Evolutionary conservation across 2,888 invertebrate species (phyloP).

Genomic region (Pherbina coryleti): DNA sequence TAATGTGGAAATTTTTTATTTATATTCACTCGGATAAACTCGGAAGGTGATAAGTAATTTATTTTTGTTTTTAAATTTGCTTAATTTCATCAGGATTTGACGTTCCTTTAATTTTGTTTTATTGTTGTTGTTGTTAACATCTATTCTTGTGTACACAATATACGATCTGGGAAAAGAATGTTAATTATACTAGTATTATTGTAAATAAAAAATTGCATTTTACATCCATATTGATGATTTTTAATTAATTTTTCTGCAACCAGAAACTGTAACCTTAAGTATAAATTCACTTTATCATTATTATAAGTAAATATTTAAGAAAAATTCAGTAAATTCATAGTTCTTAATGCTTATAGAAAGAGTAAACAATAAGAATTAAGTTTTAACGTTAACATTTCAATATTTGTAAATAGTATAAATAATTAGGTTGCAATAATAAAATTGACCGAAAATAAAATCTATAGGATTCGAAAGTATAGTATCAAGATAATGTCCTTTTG

Average conservation of each 20-base stretch:
- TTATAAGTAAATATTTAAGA: conserved; percentile 51
- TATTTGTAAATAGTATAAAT: conserved; percentile 39
- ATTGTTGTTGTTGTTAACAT: too few relatives aligned
- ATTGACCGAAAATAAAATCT: conserved; percentile 50
- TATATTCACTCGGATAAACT: neutral
- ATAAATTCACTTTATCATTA: conserved; percentile 53
- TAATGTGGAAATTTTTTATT: neutral
- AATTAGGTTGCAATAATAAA: conserved; percentile 50
- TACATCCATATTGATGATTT: conserved; percentile 2
- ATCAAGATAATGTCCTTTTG: conserved; percentile 37
- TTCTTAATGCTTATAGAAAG: conserved; percentile 56
- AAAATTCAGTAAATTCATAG: conserved; percentile 57
- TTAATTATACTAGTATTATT: conserved; percentile 4
- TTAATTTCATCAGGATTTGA: neutral
- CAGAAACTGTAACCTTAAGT: conserved; percentile 54
- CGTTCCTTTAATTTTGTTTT: too few relatives aligned
- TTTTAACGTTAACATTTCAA: conserved; percentile 52
- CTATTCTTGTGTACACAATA: too few relatives aligned
- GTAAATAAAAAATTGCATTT: conserved; percentile 12
- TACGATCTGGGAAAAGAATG: neutral
- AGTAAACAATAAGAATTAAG: conserved; percentile 53
- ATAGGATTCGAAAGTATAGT: conserved; percentile 55
- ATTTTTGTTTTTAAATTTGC: neutral
- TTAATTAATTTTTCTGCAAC: conserved; percentile 13
- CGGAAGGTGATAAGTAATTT: neutral